Conservation (phyloP, 2,888 invertebrate genomes). For the Sminthurides aquaticus region DNA sequence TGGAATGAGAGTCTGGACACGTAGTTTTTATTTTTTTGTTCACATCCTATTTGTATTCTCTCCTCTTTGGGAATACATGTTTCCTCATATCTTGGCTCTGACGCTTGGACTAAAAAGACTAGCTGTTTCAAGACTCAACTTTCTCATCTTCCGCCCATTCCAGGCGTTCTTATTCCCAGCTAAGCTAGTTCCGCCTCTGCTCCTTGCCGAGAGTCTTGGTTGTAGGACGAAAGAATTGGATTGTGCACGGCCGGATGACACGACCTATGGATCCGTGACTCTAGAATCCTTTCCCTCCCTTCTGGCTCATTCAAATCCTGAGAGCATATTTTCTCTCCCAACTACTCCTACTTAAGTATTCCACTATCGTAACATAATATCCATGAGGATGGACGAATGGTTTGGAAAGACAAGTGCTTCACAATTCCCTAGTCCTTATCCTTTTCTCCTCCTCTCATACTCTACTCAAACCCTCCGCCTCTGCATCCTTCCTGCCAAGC, state of each 20-base stretch:
- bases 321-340: background rate
- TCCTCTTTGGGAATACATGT: background rate
- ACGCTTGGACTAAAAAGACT: no score
- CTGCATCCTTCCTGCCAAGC: background rate
- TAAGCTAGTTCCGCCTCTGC: no score
- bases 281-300: background rate
- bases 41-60: background rate
- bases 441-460: no score
- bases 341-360: background rate
- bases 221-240: slow-evolving; percentile 10
- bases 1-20: background rate
- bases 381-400: background rate
- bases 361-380: background rate
- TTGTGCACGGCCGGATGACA: slow-evolving; percentile 19
- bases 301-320: background rate
- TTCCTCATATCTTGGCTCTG: background rate
- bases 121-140: no score
- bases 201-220: no score
- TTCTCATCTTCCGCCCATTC: no score
- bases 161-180: no score
- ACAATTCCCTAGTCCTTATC: background rate
- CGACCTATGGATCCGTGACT: slow-evolving; percentile 21
- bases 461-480: background rate
- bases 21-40: background rate
- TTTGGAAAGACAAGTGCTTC: background rate